Evolutionary conservation across 2,888 invertebrate genomes (phyloP), one percentile per base, ranked within the genome.

Genomic region (Idaea dimidiata): DNA sequence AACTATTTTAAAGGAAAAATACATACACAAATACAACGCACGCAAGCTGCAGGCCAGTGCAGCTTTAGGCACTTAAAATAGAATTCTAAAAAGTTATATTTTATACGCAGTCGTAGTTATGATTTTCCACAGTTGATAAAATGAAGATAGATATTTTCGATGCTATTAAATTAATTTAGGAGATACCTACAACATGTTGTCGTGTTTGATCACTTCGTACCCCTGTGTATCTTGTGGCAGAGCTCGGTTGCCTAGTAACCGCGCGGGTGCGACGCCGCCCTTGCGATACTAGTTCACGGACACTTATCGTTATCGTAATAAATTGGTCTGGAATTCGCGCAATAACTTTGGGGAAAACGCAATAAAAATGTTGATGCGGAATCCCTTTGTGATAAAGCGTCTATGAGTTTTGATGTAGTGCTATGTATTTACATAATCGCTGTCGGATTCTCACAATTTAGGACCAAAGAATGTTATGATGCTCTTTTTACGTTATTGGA

Each of bases 251-350:
- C 79, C 82, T 89, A 81, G 81, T 79, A 80, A 91, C 87, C 69
- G 63, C 69, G 63, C 59, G 69, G 68, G 69, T 71, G 73, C 73
- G 72, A 77, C 72, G 74, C 75, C 82, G 78, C 84, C 86, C 87
- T 84, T 86, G 81, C 80, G 81, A 80, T 75, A 75, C 83, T 89
- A 86, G 87, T 88, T 86, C 86, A 87, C 83, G 87, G 88, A 88
- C 88, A 89, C 89, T 91, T 89, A 88, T 88, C 85, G 86, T 87
- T 88, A 89, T 85, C 84, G 83, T 85, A 90, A 91, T 90, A 91
- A 90, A 91, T 91, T 88, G 86, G 87, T 87, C 86, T 87, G 88
- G 84, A 87, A 87, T 86, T 83, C 86, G 70, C 78, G 83, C 85
- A 84, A 88, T 89, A 88, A 87, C 84, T 85, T 43, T 73, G 77